These are phyloP conservation scores for Alsophila aescularia DNA, from an alignment of 2,888 invertebrate species.

Conservation along the genomic window DNA sequence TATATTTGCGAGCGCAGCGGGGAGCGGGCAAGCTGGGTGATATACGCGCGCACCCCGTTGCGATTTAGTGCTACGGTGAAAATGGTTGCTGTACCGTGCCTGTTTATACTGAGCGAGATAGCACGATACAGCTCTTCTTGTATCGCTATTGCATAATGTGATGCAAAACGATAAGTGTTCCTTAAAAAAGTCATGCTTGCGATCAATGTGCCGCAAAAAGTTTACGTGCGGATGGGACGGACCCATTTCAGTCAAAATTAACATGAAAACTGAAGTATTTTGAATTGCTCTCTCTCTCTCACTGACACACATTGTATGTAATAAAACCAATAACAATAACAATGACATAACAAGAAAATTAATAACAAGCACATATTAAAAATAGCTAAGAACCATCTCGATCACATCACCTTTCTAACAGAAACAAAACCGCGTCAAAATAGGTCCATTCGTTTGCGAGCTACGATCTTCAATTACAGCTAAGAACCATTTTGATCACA, in stretches of 20 bases:
- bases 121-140: background rate
- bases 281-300: too few species aligned
- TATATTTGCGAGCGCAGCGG: conserved; percentile 49
- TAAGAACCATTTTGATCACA: too few species aligned
- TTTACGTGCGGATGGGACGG: background rate
- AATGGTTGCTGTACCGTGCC: background rate
- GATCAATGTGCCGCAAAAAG: background rate
- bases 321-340: too few species aligned
- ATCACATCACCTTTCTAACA: too few species aligned
- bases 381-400: too few species aligned
- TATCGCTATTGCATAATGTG: background rate
- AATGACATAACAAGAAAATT: too few species aligned
- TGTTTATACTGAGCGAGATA: background rate
- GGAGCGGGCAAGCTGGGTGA: conserved; percentile 29
- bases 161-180: background rate
- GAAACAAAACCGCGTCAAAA: too few species aligned
- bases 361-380: too few species aligned
- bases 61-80: conserved; percentile 27
- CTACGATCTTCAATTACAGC: too few species aligned
- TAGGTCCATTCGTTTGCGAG: too few species aligned
- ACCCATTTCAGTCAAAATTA: background rate
- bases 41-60: conserved; percentile 35
- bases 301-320: too few species aligned
- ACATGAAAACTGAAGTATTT: too few species aligned
- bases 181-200: background rate